Conservation (phyloP, 2,797 vertebrate genomes). For the Alfaro cultratus region DNA sequence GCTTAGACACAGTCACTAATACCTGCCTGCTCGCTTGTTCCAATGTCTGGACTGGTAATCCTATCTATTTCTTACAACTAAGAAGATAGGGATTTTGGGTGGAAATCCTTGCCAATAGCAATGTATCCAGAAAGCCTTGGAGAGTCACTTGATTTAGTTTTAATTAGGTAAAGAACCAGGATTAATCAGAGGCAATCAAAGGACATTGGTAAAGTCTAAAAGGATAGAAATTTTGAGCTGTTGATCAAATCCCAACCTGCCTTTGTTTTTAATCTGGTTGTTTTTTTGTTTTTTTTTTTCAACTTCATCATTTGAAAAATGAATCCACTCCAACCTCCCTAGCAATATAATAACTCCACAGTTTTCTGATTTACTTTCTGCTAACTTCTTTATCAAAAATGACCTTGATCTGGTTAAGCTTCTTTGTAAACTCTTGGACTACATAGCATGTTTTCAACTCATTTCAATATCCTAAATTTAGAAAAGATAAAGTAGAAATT, state of each 20-base stretch:
- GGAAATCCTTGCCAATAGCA: constrained; percentile 45
- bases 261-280: not conserved
- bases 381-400: not conserved
- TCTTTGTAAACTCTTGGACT: not conserved
- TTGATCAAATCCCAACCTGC: not conserved
- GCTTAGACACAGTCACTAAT: constrained; percentile 78
- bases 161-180: constrained; percentile 12
- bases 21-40: constrained; percentile 58
- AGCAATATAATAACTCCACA: not conserved
- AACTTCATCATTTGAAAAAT: not conserved
- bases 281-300: not conserved
- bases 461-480: not conserved
- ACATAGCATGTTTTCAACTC: not conserved
- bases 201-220: not conserved
- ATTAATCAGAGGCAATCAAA: not conserved
- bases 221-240: not conserved
- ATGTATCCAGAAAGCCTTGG: constrained; percentile 35
- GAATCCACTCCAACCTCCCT: not conserved
- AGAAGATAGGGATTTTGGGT: constrained; percentile 69
- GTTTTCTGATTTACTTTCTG: not conserved
- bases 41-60: constrained; percentile 75
- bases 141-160: constrained; percentile 15
- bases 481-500: not conserved
- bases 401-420: not conserved
- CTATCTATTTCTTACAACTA: constrained; percentile 67